Evolutionary conservation across 2,797 vertebrate genomes (phyloP).

Genomic region (Dermochelys coriacea): DNA sequence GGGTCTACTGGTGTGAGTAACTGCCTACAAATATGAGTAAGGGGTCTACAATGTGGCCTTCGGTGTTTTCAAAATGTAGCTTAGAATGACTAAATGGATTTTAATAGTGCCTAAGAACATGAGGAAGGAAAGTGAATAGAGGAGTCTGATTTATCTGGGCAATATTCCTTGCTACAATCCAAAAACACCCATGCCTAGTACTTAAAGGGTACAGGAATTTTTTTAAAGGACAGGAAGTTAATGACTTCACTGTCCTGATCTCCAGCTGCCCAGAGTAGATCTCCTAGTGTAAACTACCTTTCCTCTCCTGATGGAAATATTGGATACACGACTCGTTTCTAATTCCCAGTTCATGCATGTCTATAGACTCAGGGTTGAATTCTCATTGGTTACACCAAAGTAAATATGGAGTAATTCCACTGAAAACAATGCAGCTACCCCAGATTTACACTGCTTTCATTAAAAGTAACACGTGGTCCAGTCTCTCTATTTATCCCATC

Average conservation of each 20-base stretch:
- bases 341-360: constrained; percentile 39
- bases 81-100: neutral
- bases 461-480: neutral
- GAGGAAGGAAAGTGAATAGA: neutral
- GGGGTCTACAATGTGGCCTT: neutral
- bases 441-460: neutral
- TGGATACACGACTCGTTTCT: neutral
- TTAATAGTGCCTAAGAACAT: neutral
- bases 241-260: constrained; percentile 14
- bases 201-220: neutral
- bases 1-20: neutral
- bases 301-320: constrained; percentile 31
- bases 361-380: neutral
- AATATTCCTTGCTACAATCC: neutral
- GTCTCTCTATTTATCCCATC: neutral
- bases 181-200: neutral
- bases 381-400: constrained; percentile 33
- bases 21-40: neutral
- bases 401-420: constrained; percentile 31
- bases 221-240: neutral
- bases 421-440: neutral
- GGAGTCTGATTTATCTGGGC: rapidly evolving
- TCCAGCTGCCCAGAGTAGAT: constrained; percentile 9
- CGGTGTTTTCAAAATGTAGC: neutral
- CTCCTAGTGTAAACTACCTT: neutral